Conservation (phyloP, 1,140 invertebrate species). For the Arion vulgaris region DNA sequence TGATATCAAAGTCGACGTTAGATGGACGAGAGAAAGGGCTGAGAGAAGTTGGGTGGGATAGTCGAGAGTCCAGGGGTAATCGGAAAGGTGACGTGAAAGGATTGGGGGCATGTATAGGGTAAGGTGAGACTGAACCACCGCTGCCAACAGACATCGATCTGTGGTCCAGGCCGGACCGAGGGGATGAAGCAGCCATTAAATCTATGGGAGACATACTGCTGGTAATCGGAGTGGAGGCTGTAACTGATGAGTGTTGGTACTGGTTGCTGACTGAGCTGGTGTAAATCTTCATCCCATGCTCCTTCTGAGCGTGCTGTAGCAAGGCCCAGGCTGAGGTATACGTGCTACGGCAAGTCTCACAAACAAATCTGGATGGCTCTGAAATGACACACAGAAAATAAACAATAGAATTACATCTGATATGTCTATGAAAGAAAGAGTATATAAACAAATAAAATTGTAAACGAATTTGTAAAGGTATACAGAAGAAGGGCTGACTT, state of each 20-base stretch:
- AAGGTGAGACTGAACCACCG: conserved; percentile 46
- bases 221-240: conserved; percentile 39
- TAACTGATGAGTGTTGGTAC: conserved; percentile 54
- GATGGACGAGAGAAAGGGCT: conserved; percentile 66
- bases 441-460: too few relatives aligned
- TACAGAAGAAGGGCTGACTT: too few relatives aligned
- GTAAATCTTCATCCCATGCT: conserved; percentile 95
- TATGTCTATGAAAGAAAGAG: too few relatives aligned
- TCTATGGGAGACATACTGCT: conserved; percentile 35
- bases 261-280: conserved; percentile 70
- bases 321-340: conserved; percentile 93
- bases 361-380: conserved; percentile 96
- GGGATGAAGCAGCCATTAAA: conserved; percentile 40
- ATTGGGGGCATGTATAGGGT: conserved; percentile 49
- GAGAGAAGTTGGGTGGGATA: conserved; percentile 76
- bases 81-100: conserved; percentile 68
- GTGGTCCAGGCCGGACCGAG: conserved; percentile 43
- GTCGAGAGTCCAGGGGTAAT: conserved; percentile 74
- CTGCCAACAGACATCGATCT: conserved; percentile 50
- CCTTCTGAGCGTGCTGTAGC: conserved; percentile 93
- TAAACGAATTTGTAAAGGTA: too few relatives aligned
- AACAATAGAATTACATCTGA: too few relatives aligned
- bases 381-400: conserved; percentile 72
- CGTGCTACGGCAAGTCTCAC: conserved; percentile 92
- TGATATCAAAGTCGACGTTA: conserved; percentile 50